Evolutionary conservation across 2,888 invertebrate species (phyloP).

Genomic region (Drosophila anceps): DNA sequence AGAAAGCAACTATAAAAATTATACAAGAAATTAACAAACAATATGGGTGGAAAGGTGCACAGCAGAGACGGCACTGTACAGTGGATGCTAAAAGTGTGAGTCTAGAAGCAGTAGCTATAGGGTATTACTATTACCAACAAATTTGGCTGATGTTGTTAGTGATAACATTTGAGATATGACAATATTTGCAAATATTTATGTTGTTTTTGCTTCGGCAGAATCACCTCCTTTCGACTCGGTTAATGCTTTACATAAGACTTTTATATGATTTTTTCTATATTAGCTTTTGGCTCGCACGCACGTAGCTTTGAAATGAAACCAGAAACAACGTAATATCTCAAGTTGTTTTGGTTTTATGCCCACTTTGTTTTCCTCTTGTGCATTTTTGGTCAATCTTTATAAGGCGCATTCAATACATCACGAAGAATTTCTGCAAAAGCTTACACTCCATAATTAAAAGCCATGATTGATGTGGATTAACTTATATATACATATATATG

Average conservation of each 20-base stretch:
- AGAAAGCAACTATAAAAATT: constrained; percentile 67
- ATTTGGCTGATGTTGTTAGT: not conserved
- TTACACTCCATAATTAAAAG: not conserved
- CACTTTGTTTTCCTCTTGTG: not conserved
- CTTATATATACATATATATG: not conserved
- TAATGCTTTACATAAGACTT: not conserved
- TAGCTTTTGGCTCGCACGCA: not conserved
- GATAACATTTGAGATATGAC: not conserved
- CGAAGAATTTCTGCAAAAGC: not conserved
- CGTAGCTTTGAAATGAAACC: not conserved
- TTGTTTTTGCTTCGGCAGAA: no score
- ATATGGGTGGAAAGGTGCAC: constrained; percentile 28
- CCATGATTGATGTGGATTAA: not conserved
- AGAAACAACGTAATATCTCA: not conserved
- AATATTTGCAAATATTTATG: no score
- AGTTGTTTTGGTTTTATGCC: not conserved
- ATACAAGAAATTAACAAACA: constrained; percentile 74
- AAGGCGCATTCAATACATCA: not conserved
- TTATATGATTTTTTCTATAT: not conserved
- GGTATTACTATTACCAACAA: not conserved
- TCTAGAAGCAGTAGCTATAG: not conserved
- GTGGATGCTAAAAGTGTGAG: not conserved
- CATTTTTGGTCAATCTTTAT: not conserved
- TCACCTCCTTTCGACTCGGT: no score
- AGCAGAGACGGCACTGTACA: constrained; percentile 6